Conservation (phyloP, 2,113 vertebrate species). For the Gracilinanus agilis region DNA sequence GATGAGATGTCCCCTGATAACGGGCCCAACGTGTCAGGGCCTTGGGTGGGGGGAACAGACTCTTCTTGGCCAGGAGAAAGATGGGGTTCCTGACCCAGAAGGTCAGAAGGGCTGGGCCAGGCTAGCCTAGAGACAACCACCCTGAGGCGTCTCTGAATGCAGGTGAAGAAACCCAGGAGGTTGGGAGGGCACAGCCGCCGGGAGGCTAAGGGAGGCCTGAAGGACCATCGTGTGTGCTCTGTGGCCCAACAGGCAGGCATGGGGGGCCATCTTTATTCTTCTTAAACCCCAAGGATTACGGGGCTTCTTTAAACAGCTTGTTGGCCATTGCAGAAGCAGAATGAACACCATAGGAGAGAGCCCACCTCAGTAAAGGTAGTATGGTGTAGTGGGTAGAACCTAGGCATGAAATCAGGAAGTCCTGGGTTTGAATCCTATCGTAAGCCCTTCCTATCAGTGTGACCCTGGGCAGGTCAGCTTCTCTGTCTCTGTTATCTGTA, state of each 20-base stretch:
- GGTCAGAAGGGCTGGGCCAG: no score
- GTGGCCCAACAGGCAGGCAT: no score
- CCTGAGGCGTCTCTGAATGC: no score
- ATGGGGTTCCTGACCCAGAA: no score
- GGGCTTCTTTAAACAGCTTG: neutral
- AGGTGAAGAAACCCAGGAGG: no score
- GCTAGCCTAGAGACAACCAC: no score
- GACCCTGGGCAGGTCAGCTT: neutral
- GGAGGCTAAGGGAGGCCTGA: no score
- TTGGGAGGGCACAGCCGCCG: no score
- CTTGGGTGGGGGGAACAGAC: no score
- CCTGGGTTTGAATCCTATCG: neutral
- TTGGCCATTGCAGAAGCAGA: neutral
- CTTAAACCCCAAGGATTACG: fast-evolving
- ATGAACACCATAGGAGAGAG: neutral
- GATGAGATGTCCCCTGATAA: neutral
- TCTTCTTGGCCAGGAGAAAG: neutral
- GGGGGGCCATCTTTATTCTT: neutral
- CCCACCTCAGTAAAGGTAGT: neutral
- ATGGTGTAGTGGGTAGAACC: neutral
- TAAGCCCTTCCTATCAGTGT: neutral
- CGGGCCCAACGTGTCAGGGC: neutral
- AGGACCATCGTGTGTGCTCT: neutral
- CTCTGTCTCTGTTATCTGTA: neutral
- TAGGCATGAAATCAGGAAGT: neutral